phyloP scores from a whole-genome alignment of 2,888 invertebrate genomes.

The Tipula vernalis region DNA sequence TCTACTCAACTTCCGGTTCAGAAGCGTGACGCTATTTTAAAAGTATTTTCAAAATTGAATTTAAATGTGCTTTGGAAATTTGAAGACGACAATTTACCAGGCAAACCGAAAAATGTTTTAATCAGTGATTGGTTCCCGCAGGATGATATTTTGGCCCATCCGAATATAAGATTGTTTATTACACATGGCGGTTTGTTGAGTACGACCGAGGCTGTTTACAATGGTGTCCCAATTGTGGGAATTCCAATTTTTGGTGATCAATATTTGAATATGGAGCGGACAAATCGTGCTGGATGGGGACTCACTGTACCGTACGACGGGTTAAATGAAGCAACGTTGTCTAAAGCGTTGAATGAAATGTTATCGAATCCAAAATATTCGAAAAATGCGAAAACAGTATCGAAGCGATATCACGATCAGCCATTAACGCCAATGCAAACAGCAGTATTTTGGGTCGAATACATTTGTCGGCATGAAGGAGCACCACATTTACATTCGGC shows the following conservation, averaged over 20 bases:
- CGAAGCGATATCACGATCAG: neutral
- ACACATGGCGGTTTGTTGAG: conserved; percentile 39
- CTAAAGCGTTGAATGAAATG: neutral
- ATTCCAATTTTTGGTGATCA: conserved; percentile 43
- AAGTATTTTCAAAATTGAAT: neutral
- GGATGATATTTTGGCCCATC: conserved; percentile 36
- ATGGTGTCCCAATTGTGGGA: conserved; percentile 39
- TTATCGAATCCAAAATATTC: neutral
- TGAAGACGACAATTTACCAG: conserved; percentile 24
- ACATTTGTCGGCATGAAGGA: neutral
- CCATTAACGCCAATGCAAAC: neutral
- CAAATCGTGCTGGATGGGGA: conserved; percentile 34
- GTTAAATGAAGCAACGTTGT: neutral
- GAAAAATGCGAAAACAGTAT: neutral
- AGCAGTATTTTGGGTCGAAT: neutral
- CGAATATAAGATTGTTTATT: conserved; percentile 36
- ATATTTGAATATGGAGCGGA: conserved; percentile 36
- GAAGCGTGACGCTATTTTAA: neutral
- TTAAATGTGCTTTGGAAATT: conserved; percentile 13
- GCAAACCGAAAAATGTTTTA: conserved; percentile 24
- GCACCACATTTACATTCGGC: neutral
- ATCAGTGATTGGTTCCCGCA: conserved; percentile 38
- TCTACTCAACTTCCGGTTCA: neutral
- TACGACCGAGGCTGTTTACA: conserved; percentile 36
- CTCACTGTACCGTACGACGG: conserved; percentile 25